Evolutionary conservation across 2,888 invertebrate species (phyloP).

Genomic region (Dromius quadrimaculatus): DNA sequence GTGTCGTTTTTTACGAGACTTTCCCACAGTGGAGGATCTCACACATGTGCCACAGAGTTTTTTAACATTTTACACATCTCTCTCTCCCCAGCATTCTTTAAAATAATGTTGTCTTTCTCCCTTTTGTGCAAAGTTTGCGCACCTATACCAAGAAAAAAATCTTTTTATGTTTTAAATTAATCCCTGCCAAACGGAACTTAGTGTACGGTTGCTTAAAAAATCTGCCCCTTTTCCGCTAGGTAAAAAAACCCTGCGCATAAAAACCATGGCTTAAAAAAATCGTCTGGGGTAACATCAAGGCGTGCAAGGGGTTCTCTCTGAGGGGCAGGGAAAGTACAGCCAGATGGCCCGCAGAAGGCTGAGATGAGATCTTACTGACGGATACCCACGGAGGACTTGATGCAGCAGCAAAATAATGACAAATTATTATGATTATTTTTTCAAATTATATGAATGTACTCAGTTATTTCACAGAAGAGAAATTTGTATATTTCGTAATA

Average conservation of each 20-base stretch:
- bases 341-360: constrained; percentile 53
- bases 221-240: constrained; percentile 66
- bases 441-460: no score
- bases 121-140: constrained; percentile 36
- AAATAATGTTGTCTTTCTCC: constrained; percentile 3
- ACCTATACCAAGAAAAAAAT: constrained; percentile 41
- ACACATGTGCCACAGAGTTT: constrained; percentile 41
- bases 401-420: not conserved
- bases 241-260: constrained; percentile 64
- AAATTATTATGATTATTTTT: constrained; percentile 2
- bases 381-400: not conserved
- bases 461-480: no score
- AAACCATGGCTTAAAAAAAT: constrained; percentile 67
- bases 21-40: constrained; percentile 39
- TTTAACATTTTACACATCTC: constrained; percentile 32
- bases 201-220: constrained; percentile 67
- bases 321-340: constrained; percentile 48
- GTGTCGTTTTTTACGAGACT: constrained; percentile 29
- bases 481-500: no score
- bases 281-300: constrained; percentile 62
- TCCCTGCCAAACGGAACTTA: constrained; percentile 66
- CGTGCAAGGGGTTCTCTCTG: constrained; percentile 37
- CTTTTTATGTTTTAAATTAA: constrained; percentile 63
- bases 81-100: constrained; percentile 1
- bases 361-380: not conserved